Evolutionary conservation across 2,888 invertebrate genomes (phyloP).

Genomic region (Drosophila anomalata): DNA sequence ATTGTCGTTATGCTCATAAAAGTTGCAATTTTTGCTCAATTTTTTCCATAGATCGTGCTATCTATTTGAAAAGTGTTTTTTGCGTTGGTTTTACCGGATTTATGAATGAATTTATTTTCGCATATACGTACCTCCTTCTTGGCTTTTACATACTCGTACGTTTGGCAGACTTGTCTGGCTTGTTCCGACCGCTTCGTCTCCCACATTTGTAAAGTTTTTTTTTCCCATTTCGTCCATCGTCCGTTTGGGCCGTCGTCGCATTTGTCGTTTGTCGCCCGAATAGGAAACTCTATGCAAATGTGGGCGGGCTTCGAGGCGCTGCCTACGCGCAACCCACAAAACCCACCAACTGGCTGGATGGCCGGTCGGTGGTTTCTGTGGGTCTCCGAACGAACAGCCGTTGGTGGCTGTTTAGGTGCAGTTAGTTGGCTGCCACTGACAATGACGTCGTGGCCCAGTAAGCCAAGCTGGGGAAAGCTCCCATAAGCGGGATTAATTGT

Average conservation of each 20-base stretch:
- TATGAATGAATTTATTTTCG: conserved; percentile 78
- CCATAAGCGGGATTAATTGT: conserved; percentile 18
- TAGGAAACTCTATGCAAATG: conserved; percentile 73
- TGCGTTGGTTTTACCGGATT: conserved; percentile 79
- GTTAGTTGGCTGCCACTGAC: conserved; percentile 43
- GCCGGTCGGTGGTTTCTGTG: conserved; percentile 26
- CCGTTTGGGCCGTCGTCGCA: conserved; percentile 56
- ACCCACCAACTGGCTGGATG: conserved; percentile 55
- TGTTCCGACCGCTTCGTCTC: conserved; percentile 39
- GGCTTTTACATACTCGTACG: conserved; percentile 37
- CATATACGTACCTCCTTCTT: conserved; percentile 46
- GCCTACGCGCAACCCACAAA: conserved; percentile 77
- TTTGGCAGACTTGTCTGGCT: conserved; percentile 69
- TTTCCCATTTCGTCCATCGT: conserved; percentile 34
- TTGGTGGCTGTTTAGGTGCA: conserved; percentile 43
- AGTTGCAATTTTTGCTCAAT: conserved; percentile 31
- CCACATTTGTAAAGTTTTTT: conserved; percentile 34
- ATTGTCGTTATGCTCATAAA: background rate
- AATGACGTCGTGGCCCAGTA: conserved; percentile 46
- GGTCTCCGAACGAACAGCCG: conserved; percentile 8
- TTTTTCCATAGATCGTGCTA: conserved; percentile 61
- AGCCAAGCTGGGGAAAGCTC: conserved; percentile 40
- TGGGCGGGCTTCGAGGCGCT: conserved; percentile 65
- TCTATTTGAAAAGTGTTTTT: conserved; percentile 72
- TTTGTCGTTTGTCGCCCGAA: conserved; percentile 75